phyloP scores from a whole-genome alignment of 2,113 vertebrate genomes.

The Thalassoma bifasciatum region DNA sequence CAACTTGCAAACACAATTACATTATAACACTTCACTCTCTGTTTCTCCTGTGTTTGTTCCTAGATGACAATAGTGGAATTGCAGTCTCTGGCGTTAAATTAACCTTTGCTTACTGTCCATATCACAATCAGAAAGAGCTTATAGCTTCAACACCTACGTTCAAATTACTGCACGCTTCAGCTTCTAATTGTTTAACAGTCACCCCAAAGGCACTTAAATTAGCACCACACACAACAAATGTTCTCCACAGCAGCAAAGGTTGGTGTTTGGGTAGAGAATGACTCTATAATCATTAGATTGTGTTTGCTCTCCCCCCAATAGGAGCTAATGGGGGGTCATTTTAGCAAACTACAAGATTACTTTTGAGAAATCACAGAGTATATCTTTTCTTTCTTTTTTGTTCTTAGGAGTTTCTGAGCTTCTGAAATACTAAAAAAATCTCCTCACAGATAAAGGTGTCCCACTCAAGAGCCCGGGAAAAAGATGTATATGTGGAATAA shows the following conservation, averaged over 20 bases:
- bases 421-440: constrained; percentile 67
- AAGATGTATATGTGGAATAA: constrained; percentile 28
- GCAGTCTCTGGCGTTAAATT: background rate
- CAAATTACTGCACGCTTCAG: constrained; percentile 40
- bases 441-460: constrained; percentile 59
- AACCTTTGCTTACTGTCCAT: background rate
- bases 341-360: constrained; percentile 48
- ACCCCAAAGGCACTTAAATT: constrained; percentile 44
- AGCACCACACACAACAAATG: constrained; percentile 64
- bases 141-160: constrained; percentile 27
- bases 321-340: constrained; percentile 52
- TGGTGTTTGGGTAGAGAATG: constrained; percentile 24
- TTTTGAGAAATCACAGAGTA: too few species aligned
- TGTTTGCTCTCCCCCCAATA: constrained; percentile 66
- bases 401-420: constrained; percentile 65
- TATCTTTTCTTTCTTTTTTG: background rate
- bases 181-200: constrained; percentile 61
- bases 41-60: background rate
- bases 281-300: constrained; percentile 42
- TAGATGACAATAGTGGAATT: too few species aligned
- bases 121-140: constrained; percentile 16
- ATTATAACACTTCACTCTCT: background rate
- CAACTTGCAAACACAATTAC: too few species aligned
- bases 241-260: constrained; percentile 24
- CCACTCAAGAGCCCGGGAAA: constrained; percentile 38